A percentile compares a stretch with the other conserved stretches of the same genome.
phyloP scores from a whole-genome alignment of 1,140 invertebrate genomes.

The Ips nitidus region DNA sequence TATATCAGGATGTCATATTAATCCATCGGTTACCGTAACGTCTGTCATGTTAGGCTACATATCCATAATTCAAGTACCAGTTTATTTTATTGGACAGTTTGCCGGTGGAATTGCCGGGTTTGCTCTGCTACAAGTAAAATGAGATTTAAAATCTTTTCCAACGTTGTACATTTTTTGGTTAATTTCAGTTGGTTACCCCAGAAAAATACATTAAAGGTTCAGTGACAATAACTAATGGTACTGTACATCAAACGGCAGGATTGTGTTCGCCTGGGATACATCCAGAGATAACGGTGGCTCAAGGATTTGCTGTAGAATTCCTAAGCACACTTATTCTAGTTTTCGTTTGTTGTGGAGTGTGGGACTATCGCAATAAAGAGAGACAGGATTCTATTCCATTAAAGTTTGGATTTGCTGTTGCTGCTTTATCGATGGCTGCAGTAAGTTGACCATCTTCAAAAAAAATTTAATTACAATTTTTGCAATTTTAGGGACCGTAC shows the following conservation, averaged over 20 bases:
- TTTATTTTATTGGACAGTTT: slow-evolving; percentile 18
- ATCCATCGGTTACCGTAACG: not conserved
- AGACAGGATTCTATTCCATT: slow-evolving; percentile 60
- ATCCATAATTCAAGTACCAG: not conserved
- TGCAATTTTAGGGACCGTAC: slow-evolving; percentile 61
- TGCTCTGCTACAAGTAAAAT: not conserved
- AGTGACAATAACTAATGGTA: slow-evolving; percentile 30
- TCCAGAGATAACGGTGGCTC: slow-evolving; percentile 22
- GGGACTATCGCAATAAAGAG: slow-evolving; percentile 62
- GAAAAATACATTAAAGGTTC: slow-evolving; percentile 37
- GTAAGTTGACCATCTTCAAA: slow-evolving; percentile 41
- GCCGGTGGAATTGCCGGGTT: slow-evolving; percentile 10
- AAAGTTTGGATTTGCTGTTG: slow-evolving; percentile 65
- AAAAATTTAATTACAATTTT: not conserved
- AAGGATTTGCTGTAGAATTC: slow-evolving; percentile 63
- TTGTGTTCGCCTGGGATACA: slow-evolving; percentile 44
- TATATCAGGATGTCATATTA: not conserved
- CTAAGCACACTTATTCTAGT: slow-evolving; percentile 61
- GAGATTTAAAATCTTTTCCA: not conserved
- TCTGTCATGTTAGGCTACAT: slow-evolving; percentile 50
- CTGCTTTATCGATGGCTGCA: slow-evolving; percentile 61
- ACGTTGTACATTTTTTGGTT: not conserved
- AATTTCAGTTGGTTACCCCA: slow-evolving; percentile 55
- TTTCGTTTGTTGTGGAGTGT: slow-evolving; percentile 63
- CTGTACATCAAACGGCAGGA: slow-evolving; percentile 19